Conservation (phyloP, 2,888 invertebrate genomes). For the Metacarcinus magister region DNA sequence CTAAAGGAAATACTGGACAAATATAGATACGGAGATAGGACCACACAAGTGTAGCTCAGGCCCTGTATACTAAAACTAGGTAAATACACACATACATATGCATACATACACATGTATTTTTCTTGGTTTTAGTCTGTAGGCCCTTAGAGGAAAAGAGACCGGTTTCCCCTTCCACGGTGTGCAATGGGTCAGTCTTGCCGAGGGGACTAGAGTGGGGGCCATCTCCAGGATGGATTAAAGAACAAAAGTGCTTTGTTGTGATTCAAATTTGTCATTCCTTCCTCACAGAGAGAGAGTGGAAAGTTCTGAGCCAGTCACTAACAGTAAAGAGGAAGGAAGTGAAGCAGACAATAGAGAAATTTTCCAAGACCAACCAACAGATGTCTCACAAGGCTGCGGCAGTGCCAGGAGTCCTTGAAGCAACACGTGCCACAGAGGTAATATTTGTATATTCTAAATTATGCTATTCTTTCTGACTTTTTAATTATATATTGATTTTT, state of each 20-base stretch:
- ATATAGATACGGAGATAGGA: too few relatives aligned
- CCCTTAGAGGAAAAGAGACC: too few relatives aligned
- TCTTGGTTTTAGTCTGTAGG: too few relatives aligned
- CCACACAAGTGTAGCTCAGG: too few relatives aligned
- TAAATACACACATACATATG: too few relatives aligned
- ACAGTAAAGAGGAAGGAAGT: slow-evolving; percentile 56
- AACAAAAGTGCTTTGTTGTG: not conserved
- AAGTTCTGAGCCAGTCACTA: slow-evolving; percentile 68
- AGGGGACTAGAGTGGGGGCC: too few relatives aligned
- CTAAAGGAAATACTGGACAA: too few relatives aligned
- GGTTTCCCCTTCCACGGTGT: too few relatives aligned
- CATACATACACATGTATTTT: too few relatives aligned
- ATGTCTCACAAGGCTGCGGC: slow-evolving; percentile 63
- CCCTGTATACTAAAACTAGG: too few relatives aligned
- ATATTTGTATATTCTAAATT: not conserved
- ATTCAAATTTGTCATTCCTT: not conserved
- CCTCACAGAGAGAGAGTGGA: slow-evolving; percentile 66
- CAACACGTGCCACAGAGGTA: slow-evolving; percentile 76
- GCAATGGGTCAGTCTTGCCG: too few relatives aligned
- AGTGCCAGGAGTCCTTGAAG: slow-evolving; percentile 66
- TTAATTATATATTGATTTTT: not conserved
- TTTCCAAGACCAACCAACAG: slow-evolving; percentile 66
- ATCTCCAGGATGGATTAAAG: not conserved
- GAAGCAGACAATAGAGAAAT: slow-evolving; percentile 56
- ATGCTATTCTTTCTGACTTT: not conserved